These are phyloP conservation scores for Callipepla californica DNA, from an alignment of 2,113 vertebrate species.

Conservation along the genomic window DNA sequence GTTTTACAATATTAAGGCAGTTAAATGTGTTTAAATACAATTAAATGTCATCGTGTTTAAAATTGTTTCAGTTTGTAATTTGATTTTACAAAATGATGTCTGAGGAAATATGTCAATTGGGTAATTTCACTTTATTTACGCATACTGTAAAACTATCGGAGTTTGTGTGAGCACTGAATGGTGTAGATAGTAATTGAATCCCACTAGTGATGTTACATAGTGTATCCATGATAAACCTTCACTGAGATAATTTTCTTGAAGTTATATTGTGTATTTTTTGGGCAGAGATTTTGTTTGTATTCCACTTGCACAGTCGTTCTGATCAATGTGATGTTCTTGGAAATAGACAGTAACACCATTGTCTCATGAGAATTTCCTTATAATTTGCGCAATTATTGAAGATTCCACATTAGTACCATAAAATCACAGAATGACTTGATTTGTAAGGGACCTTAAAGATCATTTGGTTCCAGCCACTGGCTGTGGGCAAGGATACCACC, in stretches of 20 bases:
- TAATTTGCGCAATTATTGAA: background rate
- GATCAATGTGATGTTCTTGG: background rate
- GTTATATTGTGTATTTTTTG: background rate
- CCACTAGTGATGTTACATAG: background rate
- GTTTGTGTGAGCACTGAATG: background rate
- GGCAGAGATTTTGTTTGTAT: background rate
- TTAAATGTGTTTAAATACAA: background rate
- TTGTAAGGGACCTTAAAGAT: background rate
- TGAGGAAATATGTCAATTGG: background rate
- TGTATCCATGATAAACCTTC: background rate
- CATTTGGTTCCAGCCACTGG: background rate
- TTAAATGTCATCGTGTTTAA: background rate
- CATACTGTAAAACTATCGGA: background rate
- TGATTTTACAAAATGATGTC: background rate
- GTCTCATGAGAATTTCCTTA: background rate
- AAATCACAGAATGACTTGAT: background rate
- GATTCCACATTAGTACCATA: background rate
- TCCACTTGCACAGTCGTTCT: background rate
- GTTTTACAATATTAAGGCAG: background rate
- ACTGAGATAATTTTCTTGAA: background rate
- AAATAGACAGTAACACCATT: background rate
- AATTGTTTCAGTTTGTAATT: background rate
- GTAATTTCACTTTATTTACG: background rate
- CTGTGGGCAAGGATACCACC: too few relatives aligned
- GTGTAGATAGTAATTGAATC: background rate